Conservation (phyloP, 1,140 invertebrate species). For the Asobara japonica region DNA sequence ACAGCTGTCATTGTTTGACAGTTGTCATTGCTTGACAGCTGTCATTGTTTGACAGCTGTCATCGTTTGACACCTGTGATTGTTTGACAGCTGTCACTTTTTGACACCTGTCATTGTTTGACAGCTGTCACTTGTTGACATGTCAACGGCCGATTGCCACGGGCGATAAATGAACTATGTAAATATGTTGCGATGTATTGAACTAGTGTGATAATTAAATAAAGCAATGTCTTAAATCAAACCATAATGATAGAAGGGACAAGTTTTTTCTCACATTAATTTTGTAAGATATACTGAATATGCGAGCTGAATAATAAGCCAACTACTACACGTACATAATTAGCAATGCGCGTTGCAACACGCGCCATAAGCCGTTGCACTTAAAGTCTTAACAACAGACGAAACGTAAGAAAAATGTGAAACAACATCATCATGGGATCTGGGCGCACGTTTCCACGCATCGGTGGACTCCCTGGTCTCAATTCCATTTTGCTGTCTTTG, state of each 20-base stretch:
- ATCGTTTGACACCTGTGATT: too few relatives aligned
- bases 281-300: constrained; percentile 47
- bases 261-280: constrained; percentile 48
- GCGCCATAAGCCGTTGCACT: constrained; percentile 33
- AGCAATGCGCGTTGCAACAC: constrained; percentile 55
- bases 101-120: too few relatives aligned
- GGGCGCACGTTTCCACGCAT: constrained; percentile 50
- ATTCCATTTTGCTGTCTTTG: neutral
- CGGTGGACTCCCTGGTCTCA: constrained; percentile 41
- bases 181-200: neutral
- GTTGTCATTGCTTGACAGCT: too few relatives aligned
- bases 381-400: constrained; percentile 37
- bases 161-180: neutral
- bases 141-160: too few relatives aligned
- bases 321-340: constrained; percentile 59
- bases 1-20: too few relatives aligned
- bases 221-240: neutral
- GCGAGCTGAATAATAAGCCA: constrained; percentile 54
- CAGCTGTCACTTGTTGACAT: too few relatives aligned
- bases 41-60: too few relatives aligned
- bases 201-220: neutral
- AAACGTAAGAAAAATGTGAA: constrained; percentile 38
- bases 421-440: constrained; percentile 52
- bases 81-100: too few relatives aligned
- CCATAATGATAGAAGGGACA: neutral